Evolutionary conservation across 2,797 vertebrate species (phyloP), one percentile per base, ranked within the genome.

Genomic region (Poecilia picta): DNA sequence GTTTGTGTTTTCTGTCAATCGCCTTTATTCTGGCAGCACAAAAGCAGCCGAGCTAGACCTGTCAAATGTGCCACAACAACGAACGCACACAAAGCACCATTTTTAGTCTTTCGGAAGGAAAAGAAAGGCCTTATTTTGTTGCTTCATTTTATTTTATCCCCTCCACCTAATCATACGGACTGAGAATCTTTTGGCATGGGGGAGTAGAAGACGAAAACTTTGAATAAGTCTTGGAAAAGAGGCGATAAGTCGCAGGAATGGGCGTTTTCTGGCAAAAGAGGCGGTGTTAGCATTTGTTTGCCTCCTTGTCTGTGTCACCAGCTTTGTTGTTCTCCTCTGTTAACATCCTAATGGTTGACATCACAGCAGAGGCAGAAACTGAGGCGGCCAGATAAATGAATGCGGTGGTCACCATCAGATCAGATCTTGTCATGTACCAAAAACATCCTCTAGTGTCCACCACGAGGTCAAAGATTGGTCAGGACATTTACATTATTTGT

Each of bases 11-110:
- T 96, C 95, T 95, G 95, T 96, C 94, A 90, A 90, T 93, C 86
- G 88, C 92, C 87, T 97, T 99, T 99, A 97, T 99, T 94, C 85
- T 85, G 81, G 81, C 91, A 96, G 97, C 96, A 99, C 98, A 99
- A 98, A 98, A 96, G 97, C 97, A 83, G 94, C 93, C 92, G 91
- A 95, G 93, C 87, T 87, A 96, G 97, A 96, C 97, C 97, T 97
- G 97, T 98, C 97, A 98, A 95, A 96, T 97, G 96, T 96, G 94
- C 96, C 96, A 94, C 95, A 93, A 95, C 95, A 95, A 96, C 94
- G 57, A 94, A 94, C 92, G 78, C 89, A 95, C 96, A 97, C 96
- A 96, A 97, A 97, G 97, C 96, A 94, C 96, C 95, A 95, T 97
- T 97, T 97, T 96, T 94, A 91, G 93, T 94, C 94, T 94, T 90